phyloP scores from a whole-genome alignment of 92 coral and sea anemone species.

The Zoanthus sansibaricus region DNA sequence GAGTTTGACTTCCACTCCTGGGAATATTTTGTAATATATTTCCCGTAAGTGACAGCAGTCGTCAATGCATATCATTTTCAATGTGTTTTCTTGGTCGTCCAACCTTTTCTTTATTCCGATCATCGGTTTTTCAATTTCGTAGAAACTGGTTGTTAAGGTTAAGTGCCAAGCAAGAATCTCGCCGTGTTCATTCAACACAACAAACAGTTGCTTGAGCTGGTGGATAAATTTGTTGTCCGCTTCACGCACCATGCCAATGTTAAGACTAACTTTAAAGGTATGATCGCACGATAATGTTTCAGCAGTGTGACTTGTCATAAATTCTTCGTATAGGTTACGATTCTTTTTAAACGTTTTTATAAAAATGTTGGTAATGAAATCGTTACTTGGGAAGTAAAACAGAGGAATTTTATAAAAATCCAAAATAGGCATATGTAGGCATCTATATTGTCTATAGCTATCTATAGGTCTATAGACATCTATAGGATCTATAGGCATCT shows the following conservation, averaged over 20 bases:
- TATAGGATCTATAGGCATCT: too few species aligned
- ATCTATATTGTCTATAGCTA: too few species aligned
- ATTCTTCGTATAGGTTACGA: slow-evolving; percentile 3
- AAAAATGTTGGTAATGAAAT: slow-evolving; percentile 38
- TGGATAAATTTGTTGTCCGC: neutral
- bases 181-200: slow-evolving; percentile 33
- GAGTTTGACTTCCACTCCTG: slow-evolving; percentile 20
- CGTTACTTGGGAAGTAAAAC: slow-evolving; percentile 57
- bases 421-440: too few species aligned
- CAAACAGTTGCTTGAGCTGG: slow-evolving; percentile 5
- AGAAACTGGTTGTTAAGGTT: slow-evolving; percentile 14
- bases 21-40: slow-evolving; percentile 14
- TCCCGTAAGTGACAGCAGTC: slow-evolving; percentile 33
- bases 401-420: neutral
- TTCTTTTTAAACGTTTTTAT: slow-evolving; percentile 18
- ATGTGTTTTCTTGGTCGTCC: slow-evolving; percentile 20
- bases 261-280: slow-evolving; percentile 5
- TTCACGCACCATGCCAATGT: neutral
- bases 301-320: too few species aligned
- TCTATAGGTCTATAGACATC: neutral
- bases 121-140: neutral
- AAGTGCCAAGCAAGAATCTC: slow-evolving; percentile 38
- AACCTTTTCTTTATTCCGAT: neutral
- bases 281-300: neutral
- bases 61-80: neutral